Evolutionary conservation across 1,140 invertebrate species (phyloP), one percentile per base, ranked within the genome.

Genomic region (Brachionus rotundiformis): DNA sequence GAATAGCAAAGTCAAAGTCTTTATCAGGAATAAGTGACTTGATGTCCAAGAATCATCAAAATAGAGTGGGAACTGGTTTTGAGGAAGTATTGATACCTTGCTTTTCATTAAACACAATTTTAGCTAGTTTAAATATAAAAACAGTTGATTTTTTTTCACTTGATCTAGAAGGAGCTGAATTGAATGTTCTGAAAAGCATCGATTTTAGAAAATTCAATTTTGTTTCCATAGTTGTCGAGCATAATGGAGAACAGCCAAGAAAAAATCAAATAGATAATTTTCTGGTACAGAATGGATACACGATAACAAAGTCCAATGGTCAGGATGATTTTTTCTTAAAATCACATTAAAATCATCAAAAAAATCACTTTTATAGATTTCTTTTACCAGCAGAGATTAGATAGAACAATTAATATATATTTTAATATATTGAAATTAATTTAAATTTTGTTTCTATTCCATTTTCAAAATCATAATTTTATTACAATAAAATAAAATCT

Each of bases 101-200:
- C 39, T 68, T 82, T 31, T 71, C 82, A 19, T 27, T 82, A 2
- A 59, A 59, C 10, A 33, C 71, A 29, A 47, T 82, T 39, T 49
- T 82, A 44, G 13, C 25, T 27, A 33, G 23, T 54, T 13, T 82
- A 5, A 59, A 75, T 39, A 47, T 73, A 3, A 11, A 4, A 8
- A 19, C 27, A 27, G 77, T 85, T 8, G 84, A 85, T 49, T 85
- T 83, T n/a, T n/a, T n/a, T n/a, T n/a, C n/a, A n/a, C n/a, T n/a
- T n/a, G n/a, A n/a, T n/a, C n/a, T n/a, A n/a, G n/a, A n/a, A n/a
- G n/a, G n/a, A n/a, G n/a, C n/a, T n/a, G n/a, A n/a, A n/a, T n/a
- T n/a, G n/a, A n/a, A n/a, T n/a, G n/a, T n/a, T n/a, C n/a, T n/a
- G n/a, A n/a, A n/a, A n/a, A n/a, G n/a, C n/a, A n/a, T n/a, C n/a